Evolutionary conservation across 2,797 vertebrate species (phyloP).

Genomic region (Sebastiscus tertius): DNA sequence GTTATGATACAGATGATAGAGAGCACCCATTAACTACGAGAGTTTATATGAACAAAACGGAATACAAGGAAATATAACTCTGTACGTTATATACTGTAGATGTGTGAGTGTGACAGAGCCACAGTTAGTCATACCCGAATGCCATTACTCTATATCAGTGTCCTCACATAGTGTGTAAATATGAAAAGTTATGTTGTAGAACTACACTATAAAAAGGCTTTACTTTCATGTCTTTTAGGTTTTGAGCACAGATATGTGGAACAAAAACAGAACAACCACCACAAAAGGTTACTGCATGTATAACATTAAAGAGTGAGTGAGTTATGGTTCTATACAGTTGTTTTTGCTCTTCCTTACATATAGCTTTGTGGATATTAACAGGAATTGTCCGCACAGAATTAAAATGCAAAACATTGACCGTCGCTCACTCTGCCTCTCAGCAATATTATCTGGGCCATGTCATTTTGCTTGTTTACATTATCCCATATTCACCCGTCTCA

Average conservation of each 20-base stretch:
- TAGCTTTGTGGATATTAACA: neutral
- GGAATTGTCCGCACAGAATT: neutral
- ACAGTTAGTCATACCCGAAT: neutral
- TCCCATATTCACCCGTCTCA: slow-evolving; percentile 17
- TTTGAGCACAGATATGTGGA: slow-evolving; percentile 5
- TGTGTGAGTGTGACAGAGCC: neutral
- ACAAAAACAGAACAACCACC: neutral
- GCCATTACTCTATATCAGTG: neutral
- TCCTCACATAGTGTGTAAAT: neutral
- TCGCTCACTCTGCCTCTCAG: slow-evolving; percentile 17
- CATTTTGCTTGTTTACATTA: slow-evolving; percentile 36
- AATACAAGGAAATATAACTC: neutral
- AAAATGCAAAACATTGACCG: neutral
- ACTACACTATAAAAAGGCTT: neutral
- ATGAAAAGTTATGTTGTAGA: neutral
- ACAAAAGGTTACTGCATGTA: slow-evolving; percentile 15
- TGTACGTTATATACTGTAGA: neutral
- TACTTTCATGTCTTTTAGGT: neutral
- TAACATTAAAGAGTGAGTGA: neutral
- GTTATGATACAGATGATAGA: slow-evolving; percentile 20
- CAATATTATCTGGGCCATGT: slow-evolving; percentile 19
- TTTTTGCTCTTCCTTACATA: slow-evolving; percentile 3
- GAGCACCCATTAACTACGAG: slow-evolving; percentile 30
- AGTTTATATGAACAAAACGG: neutral
- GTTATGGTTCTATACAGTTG: neutral